Percentiles rank a stretch among this genome's conserved stretches.
These are phyloP conservation scores for Drosophila sproati DNA, from an alignment of 1,140 invertebrate genomes.

Conservation along the genomic window DNA sequence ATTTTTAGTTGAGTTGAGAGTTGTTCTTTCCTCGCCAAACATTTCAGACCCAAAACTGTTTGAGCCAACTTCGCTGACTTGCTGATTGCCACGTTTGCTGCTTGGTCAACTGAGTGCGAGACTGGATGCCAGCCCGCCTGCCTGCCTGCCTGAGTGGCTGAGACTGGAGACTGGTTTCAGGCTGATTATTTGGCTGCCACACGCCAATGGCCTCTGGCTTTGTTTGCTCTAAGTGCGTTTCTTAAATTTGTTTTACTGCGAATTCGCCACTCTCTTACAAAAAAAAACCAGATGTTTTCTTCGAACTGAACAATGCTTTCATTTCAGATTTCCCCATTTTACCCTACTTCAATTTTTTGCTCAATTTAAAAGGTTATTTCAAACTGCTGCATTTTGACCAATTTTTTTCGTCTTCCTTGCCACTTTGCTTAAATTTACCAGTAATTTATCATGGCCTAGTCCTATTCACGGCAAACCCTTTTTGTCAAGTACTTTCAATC, in stretches of 20 bases:
- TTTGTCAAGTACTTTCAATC: not conserved
- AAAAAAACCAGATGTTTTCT: constrained; percentile 10
- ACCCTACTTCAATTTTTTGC: constrained; percentile 37
- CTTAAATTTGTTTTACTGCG: constrained; percentile 46
- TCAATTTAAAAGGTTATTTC: not conserved
- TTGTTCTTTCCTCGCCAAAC: not conserved
- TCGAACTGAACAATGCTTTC: constrained; percentile 22
- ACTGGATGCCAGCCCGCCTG: constrained; percentile 4
- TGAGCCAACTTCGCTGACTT: constrained; percentile 32
- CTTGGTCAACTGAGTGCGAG: constrained; percentile 9
- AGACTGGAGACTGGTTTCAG: not conserved
- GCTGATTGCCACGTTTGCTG: constrained; percentile 22
- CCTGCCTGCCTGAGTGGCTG: not conserved
- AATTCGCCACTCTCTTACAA: not conserved
- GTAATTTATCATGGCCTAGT: not conserved
- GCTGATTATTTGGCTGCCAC: constrained; percentile 29
- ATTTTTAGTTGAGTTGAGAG: not conserved
- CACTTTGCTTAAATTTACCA: not conserved
- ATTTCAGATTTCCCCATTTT: constrained; percentile 14
- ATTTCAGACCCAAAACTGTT: constrained; percentile 3
- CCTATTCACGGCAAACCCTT: not conserved
- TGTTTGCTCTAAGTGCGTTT: constrained; percentile 66
- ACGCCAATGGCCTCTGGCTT: constrained; percentile 76
- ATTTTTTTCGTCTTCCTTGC: not conserved
- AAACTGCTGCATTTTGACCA: constrained; percentile 4